phyloP scores from a whole-genome alignment of 2,888 invertebrate genomes.

The Laothoe populi region DNA sequence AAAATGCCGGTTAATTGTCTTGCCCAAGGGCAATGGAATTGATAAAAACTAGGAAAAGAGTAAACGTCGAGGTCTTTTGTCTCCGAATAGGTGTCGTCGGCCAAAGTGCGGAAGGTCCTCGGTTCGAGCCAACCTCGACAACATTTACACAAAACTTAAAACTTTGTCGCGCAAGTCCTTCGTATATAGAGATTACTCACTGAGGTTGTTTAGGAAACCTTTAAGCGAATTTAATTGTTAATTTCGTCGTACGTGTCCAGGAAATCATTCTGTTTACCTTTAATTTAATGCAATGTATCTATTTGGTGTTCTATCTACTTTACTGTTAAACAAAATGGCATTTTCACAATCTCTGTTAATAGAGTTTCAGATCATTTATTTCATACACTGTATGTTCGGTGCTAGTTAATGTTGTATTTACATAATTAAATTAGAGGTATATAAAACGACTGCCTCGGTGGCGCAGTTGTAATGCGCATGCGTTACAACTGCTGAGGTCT shows the following conservation, averaged over 20 bases:
- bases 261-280: not conserved
- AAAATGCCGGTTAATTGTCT: constrained; percentile 48
- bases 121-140: constrained; percentile 51
- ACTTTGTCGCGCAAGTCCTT: constrained; percentile 34
- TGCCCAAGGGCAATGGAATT: constrained; percentile 71
- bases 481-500: too few relatives aligned
- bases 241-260: constrained; percentile 10
- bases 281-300: too few relatives aligned
- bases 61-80: constrained; percentile 67
- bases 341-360: too few relatives aligned
- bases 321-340: too few relatives aligned
- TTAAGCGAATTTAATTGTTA: constrained; percentile 8
- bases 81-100: constrained; percentile 65
- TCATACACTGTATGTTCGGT: too few relatives aligned
- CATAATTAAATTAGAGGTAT: too few relatives aligned
- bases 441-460: too few relatives aligned
- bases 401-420: too few relatives aligned
- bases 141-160: constrained; percentile 47
- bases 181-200: constrained; percentile 21
- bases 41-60: constrained; percentile 77
- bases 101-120: constrained; percentile 70
- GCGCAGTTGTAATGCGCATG: too few relatives aligned
- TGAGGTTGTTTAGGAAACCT: constrained; percentile 15
- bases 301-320: too few relatives aligned
- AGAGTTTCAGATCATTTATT: too few relatives aligned